Conservation (phyloP, 2,888 invertebrate genomes). For the Drosophila monieri region DNA sequence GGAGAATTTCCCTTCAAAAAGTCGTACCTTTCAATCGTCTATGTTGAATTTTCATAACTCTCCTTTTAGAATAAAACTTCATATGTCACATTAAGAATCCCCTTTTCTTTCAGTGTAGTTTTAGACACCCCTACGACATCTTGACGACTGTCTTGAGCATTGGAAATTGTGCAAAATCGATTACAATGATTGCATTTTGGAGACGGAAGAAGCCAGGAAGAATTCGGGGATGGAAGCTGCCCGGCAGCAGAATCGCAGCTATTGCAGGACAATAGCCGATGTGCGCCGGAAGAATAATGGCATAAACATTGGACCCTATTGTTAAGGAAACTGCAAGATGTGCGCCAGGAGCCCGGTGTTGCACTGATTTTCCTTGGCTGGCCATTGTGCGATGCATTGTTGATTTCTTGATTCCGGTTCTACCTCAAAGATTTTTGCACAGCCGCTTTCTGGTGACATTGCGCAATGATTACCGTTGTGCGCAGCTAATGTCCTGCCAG, state of each 20-base stretch:
- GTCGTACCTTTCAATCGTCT: too few relatives aligned
- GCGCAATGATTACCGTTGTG: slow-evolving; percentile 68
- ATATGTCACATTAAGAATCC: neutral
- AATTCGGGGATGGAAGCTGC: slow-evolving; percentile 46
- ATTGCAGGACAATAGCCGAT: slow-evolving; percentile 57
- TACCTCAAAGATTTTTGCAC: slow-evolving; percentile 60
- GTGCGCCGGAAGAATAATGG: slow-evolving; percentile 76
- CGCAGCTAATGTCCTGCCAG: slow-evolving; percentile 62
- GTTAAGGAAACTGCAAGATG: slow-evolving; percentile 58
- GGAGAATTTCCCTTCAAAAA: too few relatives aligned
- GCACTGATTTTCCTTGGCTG: slow-evolving; percentile 69
- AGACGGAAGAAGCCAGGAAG: slow-evolving; percentile 65
- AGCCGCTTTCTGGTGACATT: slow-evolving; percentile 52
- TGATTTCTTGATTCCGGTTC: slow-evolving; percentile 71
- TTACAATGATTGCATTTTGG: slow-evolving; percentile 79
- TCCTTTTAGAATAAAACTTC: too few relatives aligned
- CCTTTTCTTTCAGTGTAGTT: slow-evolving; percentile 1
- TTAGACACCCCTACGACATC: slow-evolving; percentile 62
- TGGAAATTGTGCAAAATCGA: slow-evolving; percentile 79
- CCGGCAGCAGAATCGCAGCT: slow-evolving; percentile 31
- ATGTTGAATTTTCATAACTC: too few relatives aligned
- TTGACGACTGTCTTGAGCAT: slow-evolving; percentile 68
- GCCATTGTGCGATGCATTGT: slow-evolving; percentile 65
- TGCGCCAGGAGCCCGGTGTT: slow-evolving; percentile 62
- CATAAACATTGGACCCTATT: slow-evolving; percentile 62